phyloP scores from a whole-genome alignment of 2,113 vertebrate genomes.

The Pollimyrus isidori region DNA sequence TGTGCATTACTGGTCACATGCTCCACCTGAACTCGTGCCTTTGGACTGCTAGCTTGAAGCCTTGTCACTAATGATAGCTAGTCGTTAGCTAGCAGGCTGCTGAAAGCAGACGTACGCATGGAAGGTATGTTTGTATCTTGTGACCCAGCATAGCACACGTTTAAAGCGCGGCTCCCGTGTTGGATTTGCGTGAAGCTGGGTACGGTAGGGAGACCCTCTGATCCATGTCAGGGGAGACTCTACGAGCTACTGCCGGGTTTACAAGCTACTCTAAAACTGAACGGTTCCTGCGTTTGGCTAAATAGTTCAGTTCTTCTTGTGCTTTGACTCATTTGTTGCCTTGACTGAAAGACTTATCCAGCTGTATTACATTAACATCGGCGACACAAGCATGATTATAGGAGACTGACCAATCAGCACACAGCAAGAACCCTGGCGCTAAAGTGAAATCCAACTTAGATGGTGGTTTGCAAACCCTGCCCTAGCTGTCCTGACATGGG shows the following conservation, averaged over 20 bases:
- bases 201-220: too few relatives aligned
- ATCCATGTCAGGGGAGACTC: neutral
- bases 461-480: too few relatives aligned
- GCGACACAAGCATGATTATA: neutral
- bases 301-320: neutral
- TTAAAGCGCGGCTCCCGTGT: neutral
- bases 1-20: neutral
- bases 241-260: neutral
- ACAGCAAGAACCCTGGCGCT: neutral
- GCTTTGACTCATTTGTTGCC: neutral
- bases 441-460: too few relatives aligned
- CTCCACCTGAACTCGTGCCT: neutral
- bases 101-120: neutral
- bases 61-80: neutral
- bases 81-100: neutral
- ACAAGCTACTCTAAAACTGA: neutral
- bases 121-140: neutral
- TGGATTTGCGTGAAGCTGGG: too few relatives aligned
- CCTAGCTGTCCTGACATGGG: too few relatives aligned
- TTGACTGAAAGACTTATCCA: neutral
- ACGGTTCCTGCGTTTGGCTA: neutral
- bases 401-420: neutral
- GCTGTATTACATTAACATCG: too few relatives aligned
- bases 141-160: neutral
- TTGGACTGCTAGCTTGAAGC: neutral